Evolutionary conservation across 1,140 invertebrate species (phyloP).

Genomic region (Stenopsyche tienmushanensis): DNA sequence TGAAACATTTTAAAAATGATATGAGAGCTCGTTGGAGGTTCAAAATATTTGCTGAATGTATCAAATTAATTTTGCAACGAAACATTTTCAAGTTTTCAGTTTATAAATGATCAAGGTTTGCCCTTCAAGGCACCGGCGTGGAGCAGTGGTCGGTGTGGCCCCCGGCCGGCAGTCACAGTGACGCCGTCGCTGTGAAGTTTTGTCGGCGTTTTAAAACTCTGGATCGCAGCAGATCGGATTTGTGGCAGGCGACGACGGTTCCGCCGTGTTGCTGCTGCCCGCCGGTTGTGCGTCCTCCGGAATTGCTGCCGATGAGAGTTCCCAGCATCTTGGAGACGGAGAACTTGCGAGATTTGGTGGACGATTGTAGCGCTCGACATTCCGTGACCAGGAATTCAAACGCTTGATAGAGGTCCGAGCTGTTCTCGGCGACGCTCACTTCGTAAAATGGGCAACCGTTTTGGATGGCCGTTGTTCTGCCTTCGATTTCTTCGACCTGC

Average conservation of each 20-base stretch:
- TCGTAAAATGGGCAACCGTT: conserved; percentile 72
- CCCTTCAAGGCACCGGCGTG: conserved; percentile 37
- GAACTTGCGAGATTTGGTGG: conserved; percentile 67
- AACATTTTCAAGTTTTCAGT: too few relatives aligned
- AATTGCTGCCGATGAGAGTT: conserved; percentile 63
- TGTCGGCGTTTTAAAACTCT: conserved; percentile 57
- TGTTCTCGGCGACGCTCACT: conserved; percentile 75
- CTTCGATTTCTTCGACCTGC: conserved; percentile 71
- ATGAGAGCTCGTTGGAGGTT: too few relatives aligned
- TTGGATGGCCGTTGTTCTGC: conserved; percentile 63
- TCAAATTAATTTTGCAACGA: too few relatives aligned
- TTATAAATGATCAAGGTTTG: conserved; percentile 4
- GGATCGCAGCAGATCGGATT: conserved; percentile 59
- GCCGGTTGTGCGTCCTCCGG: conserved; percentile 46
- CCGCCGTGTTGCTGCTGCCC: conserved; percentile 50
- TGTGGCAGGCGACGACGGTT: conserved; percentile 59
- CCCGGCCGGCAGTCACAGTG: conserved; percentile 56
- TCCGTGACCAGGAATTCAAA: conserved; percentile 69
- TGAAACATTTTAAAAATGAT: too few relatives aligned
- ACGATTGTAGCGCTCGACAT: conserved; percentile 56
- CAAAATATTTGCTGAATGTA: too few relatives aligned
- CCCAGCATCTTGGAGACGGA: conserved; percentile 78
- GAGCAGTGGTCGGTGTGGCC: conserved; percentile 34
- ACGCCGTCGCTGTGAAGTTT: conserved; percentile 58
- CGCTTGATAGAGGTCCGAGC: conserved; percentile 66